Evolutionary conservation across 1,140 invertebrate genomes (phyloP), one percentile per base, ranked within the genome.

Genomic region (Oedothorax gibbosus): DNA sequence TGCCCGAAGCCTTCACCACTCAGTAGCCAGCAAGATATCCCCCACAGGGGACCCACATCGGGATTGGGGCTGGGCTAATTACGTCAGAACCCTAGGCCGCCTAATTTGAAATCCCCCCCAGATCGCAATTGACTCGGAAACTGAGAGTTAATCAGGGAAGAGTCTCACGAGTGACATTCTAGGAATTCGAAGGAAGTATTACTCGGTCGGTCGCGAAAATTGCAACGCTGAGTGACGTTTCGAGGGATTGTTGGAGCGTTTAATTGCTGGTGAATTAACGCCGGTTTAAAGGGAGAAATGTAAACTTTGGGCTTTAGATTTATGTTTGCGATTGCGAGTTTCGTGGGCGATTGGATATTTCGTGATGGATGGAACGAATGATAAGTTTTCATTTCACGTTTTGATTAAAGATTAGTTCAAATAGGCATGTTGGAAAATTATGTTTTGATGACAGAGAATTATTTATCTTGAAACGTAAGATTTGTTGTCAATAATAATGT

Each of bases 91-190:
- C 68, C 12, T 75, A 56, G 35, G 72, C 35, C 72, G 49, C 56
- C 72, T 75, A 75, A 75, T 75, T 75, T 75, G 72, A 51, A 75
- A 75, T 75, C 72, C 53, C 72, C 72, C 57, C 35, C 35, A 35
- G 35, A 75, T 35, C 72, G 72, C 72, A 75, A 71, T 51, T 54
- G 50, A 71, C 68, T 71, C 68, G 72, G 72, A 20, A 75, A 60
- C 54, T 60, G 72, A 57, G 75, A 77, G 57, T 77, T 77, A 77
- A 77, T 77, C 75, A 77, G 57, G 60, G 57, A 54, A 64, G 35
- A 60, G 8, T 77, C 75, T 62, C 57, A 18, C 50, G 75, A 75
- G 72, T 75, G 72, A 60, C 56, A 56, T 75, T 75, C 72, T 49
- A 56, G 75, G 62, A 75, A 18, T 49, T 21, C 20, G 57, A 49